phyloP scores from a whole-genome alignment of 2,113 vertebrate species.

The Aleadryas rufinucha region DNA sequence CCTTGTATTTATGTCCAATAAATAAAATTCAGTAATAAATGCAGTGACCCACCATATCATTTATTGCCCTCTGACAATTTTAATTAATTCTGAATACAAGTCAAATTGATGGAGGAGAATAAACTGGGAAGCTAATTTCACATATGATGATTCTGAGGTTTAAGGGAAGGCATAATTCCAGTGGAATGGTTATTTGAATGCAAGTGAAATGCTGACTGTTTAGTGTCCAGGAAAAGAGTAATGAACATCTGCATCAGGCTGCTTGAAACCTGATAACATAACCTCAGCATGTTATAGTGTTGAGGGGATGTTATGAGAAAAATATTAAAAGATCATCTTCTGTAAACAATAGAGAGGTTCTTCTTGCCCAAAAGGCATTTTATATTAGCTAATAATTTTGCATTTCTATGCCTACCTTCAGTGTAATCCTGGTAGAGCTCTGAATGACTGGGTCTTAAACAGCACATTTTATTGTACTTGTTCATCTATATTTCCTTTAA shows the following conservation, averaged over 20 bases:
- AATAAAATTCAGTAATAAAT: conserved; percentile 3
- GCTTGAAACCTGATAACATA: neutral
- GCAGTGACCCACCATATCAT: neutral
- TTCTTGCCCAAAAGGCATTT: neutral
- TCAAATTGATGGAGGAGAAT: neutral
- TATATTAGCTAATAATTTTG: neutral
- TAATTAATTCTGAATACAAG: neutral
- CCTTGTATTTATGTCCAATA: neutral
- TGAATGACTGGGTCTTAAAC: neutral
- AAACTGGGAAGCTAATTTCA: neutral
- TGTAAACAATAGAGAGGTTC: neutral
- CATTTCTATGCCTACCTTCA: neutral
- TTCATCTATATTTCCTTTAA: neutral
- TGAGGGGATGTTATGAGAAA: neutral
- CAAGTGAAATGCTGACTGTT: neutral
- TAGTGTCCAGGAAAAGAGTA: neutral
- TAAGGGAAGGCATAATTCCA: neutral
- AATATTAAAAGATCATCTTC: neutral
- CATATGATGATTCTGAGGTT: neutral
- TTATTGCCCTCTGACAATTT: conserved; percentile 1
- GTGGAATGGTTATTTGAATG: neutral
- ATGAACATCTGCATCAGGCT: neutral
- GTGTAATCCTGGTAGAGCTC: neutral
- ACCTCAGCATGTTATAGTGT: neutral
- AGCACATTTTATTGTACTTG: neutral